phyloP scores from a whole-genome alignment of 2,888 invertebrate species.

The Frankliniella fusca region DNA sequence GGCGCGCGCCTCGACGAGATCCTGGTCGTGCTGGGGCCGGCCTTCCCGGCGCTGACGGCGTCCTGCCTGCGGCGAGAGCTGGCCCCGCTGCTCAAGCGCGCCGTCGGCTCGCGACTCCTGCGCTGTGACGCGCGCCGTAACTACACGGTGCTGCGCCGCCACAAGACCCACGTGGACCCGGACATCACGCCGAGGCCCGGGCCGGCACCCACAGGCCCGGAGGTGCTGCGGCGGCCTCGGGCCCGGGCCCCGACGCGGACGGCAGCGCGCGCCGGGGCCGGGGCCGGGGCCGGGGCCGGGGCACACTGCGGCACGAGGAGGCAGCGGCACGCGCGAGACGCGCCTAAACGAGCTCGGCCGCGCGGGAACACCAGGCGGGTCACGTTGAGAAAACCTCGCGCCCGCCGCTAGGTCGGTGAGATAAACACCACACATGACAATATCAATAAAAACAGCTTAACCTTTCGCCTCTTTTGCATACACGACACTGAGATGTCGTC shows the following conservation, averaged over 20 bases:
- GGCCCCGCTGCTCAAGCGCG: slow-evolving; percentile 6
- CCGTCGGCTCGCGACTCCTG: not conserved
- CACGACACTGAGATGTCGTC: no score
- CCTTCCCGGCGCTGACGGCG: slow-evolving; percentile 9
- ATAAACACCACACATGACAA: no score
- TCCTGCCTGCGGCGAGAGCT: slow-evolving; percentile 18
- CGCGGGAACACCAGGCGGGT: no score
- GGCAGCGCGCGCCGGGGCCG: not conserved
- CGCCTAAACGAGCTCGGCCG: no score
- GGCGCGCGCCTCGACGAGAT: not conserved
- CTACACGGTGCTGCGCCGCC: slow-evolving; percentile 18
- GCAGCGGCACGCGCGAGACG: no score
- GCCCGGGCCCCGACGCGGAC: not conserved
- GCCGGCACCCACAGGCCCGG: not conserved
- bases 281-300: not conserved
- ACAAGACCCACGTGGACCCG: slow-evolving; percentile 18
- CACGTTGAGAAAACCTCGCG: no score
- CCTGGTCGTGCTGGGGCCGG: slow-evolving; percentile 4
- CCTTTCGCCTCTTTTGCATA: no score
- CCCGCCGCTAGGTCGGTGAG: no score
- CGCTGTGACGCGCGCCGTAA: not conserved
- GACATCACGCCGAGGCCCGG: not conserved
- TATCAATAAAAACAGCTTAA: no score
- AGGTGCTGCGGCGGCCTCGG: not conserved
- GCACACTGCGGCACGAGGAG: no score